Conservation (phyloP, 2,888 invertebrate genomes). For the Apodemia mormo region DNA sequence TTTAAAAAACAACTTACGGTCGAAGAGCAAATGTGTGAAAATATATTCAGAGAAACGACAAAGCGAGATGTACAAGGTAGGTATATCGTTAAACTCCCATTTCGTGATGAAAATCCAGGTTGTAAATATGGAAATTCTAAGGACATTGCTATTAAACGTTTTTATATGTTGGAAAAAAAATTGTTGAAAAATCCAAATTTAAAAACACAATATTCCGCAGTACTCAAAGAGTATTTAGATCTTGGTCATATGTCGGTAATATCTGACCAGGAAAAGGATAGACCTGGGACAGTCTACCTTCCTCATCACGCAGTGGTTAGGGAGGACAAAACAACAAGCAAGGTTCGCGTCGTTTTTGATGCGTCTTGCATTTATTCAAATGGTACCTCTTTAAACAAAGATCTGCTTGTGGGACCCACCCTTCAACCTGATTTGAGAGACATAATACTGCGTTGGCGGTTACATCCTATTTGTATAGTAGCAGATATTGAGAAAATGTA, state of each 20-base stretch:
- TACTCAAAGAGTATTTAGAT: too few relatives aligned
- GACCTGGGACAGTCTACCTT: conserved; percentile 32
- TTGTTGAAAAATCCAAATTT: too few relatives aligned
- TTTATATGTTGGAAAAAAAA: too few relatives aligned
- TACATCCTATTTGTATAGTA: conserved; percentile 26
- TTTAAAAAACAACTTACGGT: conserved; percentile 21
- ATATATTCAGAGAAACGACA: conserved; percentile 25
- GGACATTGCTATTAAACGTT: too few relatives aligned
- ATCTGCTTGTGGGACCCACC: conserved; percentile 31
- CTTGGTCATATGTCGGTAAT: too few relatives aligned
- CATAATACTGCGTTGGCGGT: conserved; percentile 34
- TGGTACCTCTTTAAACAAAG: conserved; percentile 38
- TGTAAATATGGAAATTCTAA: conserved; percentile 13
- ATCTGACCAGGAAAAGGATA: conserved; percentile 24
- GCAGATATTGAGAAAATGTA: conserved; percentile 35
- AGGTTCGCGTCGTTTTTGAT: conserved; percentile 32
- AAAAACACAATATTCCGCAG: too few relatives aligned
- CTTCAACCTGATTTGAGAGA: conserved; percentile 35
- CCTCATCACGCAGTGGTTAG: conserved; percentile 45
- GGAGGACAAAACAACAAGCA: conserved; percentile 31
- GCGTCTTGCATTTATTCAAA: conserved; percentile 31
- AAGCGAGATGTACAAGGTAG: conserved; percentile 30
- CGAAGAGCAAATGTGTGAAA: conserved; percentile 30
- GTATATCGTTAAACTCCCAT: conserved; percentile 10
- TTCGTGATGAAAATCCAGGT: neutral